Evolutionary conservation across 2,888 invertebrate genomes (phyloP).

Genomic region (Cephalotes varians): DNA sequence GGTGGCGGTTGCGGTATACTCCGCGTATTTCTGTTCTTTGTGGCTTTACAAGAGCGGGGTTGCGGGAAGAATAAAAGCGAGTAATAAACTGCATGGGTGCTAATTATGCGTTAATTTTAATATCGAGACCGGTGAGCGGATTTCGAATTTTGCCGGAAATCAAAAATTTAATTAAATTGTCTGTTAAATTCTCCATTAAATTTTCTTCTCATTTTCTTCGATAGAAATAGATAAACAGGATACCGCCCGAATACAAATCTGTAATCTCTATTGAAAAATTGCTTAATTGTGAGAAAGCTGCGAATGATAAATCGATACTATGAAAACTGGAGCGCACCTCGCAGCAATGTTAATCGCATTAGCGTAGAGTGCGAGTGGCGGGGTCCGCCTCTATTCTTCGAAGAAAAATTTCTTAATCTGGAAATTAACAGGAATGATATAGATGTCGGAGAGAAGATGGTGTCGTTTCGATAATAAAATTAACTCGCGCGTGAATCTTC

Average conservation of each 20-base stretch:
- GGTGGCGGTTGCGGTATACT: slow-evolving; percentile 3
- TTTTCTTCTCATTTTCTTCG: not conserved
- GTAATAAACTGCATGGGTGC: not conserved
- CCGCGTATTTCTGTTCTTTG: not conserved
- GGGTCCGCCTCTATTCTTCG: not conserved
- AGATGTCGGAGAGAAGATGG: not conserved
- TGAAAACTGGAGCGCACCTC: slow-evolving; percentile 16
- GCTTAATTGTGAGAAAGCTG: not conserved
- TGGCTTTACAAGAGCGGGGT: not conserved
- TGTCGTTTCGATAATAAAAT: slow-evolving; percentile 20
- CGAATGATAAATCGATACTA: slow-evolving; percentile 19
- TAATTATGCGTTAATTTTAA: slow-evolving; percentile 52
- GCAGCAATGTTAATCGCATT: slow-evolving; percentile 29
- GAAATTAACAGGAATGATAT: slow-evolving; percentile 21
- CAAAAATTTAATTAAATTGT: too few species aligned
- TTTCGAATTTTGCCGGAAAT: not conserved
- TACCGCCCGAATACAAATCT: not conserved
- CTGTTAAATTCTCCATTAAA: too few species aligned
- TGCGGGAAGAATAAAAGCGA: not conserved
- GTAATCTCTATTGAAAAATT: not conserved
- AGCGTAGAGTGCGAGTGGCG: not conserved
- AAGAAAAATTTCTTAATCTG: slow-evolving; percentile 35
- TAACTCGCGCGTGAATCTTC: not conserved
- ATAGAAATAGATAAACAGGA: not conserved
- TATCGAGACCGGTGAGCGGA: not conserved